Conservation (phyloP, 1,140 invertebrate genomes). For the Drosophila chauvacae region DNA sequence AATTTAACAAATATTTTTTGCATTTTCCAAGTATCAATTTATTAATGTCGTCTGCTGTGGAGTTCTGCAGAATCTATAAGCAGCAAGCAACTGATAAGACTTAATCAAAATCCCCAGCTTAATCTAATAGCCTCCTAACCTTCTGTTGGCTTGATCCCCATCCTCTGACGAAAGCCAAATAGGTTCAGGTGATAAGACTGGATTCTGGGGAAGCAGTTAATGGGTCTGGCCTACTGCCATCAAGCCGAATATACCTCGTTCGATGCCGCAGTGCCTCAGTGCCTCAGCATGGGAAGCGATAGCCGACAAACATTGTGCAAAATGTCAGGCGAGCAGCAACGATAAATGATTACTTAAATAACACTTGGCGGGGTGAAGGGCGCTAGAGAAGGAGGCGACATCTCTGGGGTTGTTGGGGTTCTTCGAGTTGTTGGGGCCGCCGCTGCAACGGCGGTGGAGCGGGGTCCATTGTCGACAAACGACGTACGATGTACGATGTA, state of each 20-base stretch:
- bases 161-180: background rate
- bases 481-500: background rate
- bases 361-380: slow-evolving; percentile 23
- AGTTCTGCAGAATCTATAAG: background rate
- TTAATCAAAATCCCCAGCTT: background rate
- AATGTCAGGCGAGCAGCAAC: slow-evolving; percentile 47
- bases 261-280: background rate
- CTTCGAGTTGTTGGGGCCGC: slow-evolving; percentile 5
- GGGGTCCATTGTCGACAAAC: slow-evolving; percentile 36
- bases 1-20: background rate
- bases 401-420: slow-evolving; percentile 1
- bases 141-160: slow-evolving; percentile 2
- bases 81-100: background rate
- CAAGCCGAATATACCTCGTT: slow-evolving; percentile 8
- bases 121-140: background rate
- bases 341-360: slow-evolving; percentile 68
- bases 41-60: background rate
- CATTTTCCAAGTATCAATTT: too few relatives aligned
- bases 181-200: background rate
- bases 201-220: background rate
- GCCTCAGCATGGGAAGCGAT: slow-evolving; percentile 15
- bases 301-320: slow-evolving; percentile 43
- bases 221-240: background rate
- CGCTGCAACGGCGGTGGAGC: slow-evolving; percentile 13
- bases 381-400: background rate